Evolutionary conservation across 1,140 invertebrate genomes (phyloP).

Genomic region (Anadara kagoshimensis): DNA sequence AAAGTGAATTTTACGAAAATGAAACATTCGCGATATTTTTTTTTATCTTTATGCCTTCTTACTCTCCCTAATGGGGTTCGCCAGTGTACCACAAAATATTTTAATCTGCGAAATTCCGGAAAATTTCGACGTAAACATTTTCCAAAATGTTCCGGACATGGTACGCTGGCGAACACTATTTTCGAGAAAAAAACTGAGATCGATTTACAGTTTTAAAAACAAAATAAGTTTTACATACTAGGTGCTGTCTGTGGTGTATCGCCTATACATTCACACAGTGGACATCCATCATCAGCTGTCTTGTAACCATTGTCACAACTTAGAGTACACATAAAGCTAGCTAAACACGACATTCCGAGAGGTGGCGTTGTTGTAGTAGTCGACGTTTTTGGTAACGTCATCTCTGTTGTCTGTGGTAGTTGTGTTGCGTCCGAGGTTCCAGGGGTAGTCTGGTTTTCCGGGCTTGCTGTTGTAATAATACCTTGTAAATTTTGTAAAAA

Average conservation of each 20-base stretch:
- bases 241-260: neutral
- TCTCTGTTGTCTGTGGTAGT: neutral
- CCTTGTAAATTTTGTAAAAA: neutral
- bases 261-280: constrained; percentile 28
- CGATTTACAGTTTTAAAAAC: too few relatives aligned
- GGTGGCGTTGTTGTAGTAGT: constrained; percentile 25
- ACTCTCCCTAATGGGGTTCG: too few relatives aligned
- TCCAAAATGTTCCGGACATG: neutral
- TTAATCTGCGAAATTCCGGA: too few relatives aligned
- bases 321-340: constrained; percentile 32
- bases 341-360: constrained; percentile 32
- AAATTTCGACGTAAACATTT: neutral
- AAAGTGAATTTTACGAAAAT: too few relatives aligned
- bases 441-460: neutral
- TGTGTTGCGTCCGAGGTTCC: neutral
- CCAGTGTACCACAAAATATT: too few relatives aligned
- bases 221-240: constrained; percentile 7
- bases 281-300: constrained; percentile 26
- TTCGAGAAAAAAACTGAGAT: constrained; percentile 4
- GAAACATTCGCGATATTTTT: too few relatives aligned
- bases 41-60: too few relatives aligned
- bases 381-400: neutral
- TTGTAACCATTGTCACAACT: constrained; percentile 29
- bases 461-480: neutral
- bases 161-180: too few relatives aligned